phyloP scores from a whole-genome alignment of 2,888 invertebrate species.

The Zeuzera pyrina region DNA sequence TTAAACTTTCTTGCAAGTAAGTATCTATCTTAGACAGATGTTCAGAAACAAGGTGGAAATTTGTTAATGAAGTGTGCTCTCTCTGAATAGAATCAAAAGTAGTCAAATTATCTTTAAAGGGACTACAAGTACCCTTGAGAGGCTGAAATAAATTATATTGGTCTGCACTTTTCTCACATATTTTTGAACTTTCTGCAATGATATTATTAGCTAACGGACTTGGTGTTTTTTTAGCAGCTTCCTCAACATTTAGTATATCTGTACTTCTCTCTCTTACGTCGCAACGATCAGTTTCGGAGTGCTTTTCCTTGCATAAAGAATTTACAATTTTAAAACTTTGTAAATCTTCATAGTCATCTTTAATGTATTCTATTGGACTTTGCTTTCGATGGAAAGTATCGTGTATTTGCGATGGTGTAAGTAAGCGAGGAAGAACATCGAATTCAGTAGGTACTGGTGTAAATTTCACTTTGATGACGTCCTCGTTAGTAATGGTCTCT shows the following conservation, averaged over 20 bases:
- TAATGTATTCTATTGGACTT: constrained; percentile 40
- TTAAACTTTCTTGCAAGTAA: constrained; percentile 58
- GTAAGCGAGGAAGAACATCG: constrained; percentile 34
- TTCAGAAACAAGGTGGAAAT: constrained; percentile 41
- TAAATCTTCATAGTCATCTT: constrained; percentile 53
- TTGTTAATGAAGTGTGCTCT: constrained; percentile 46
- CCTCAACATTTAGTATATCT: neutral
- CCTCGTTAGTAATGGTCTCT: constrained; percentile 60
- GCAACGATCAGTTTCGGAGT: constrained; percentile 24
- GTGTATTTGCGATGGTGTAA: constrained; percentile 32
- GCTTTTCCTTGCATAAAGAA: constrained; percentile 45
- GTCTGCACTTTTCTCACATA: no score
- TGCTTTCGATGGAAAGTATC: constrained; percentile 13
- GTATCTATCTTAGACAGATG: constrained; percentile 55
- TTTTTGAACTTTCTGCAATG: no score
- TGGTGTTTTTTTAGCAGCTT: constrained; percentile 25
- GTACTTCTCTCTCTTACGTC: constrained; percentile 5
- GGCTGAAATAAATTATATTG: no score
- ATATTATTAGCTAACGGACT: constrained; percentile 57
- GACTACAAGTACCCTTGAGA: no score
- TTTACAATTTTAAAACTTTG: constrained; percentile 66
- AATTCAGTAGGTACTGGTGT: constrained; percentile 54
- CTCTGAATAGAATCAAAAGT: constrained; percentile 25
- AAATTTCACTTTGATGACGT: constrained; percentile 59
- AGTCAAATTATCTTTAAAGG: constrained; percentile 15